A percentile compares a stretch with the other conserved stretches of the same genome.
phyloP scores from a whole-genome alignment of 2,888 invertebrate species.

The Tigriopus californicus region DNA sequence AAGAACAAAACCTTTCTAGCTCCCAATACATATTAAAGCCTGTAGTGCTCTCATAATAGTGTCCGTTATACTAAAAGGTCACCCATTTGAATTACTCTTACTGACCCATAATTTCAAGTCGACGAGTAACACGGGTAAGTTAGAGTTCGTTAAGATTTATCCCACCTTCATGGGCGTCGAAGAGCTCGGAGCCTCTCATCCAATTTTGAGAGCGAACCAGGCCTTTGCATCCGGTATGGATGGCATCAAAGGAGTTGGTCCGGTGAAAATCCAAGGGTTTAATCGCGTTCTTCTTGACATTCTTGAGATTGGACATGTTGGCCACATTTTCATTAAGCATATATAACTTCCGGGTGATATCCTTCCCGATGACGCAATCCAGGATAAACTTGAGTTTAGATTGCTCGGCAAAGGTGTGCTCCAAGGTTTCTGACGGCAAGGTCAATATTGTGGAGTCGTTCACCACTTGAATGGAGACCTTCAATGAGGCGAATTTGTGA shows the following conservation, averaged over 20 bases:
- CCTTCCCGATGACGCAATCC: background rate
- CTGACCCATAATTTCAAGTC: too few species aligned
- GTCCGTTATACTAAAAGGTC: too few species aligned
- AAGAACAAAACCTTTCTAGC: too few species aligned
- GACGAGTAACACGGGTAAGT: too few species aligned
- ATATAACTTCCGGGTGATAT: constrained; percentile 5
- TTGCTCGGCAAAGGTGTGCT: background rate
- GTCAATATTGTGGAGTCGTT: background rate
- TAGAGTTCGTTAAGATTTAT: too few species aligned
- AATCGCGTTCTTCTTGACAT: background rate
- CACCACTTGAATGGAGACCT: background rate
- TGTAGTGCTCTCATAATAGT: too few species aligned
- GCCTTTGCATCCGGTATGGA: constrained; percentile 12
- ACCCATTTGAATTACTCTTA: too few species aligned
- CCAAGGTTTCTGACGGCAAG: background rate
- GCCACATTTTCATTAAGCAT: background rate
- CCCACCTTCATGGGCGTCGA: background rate
- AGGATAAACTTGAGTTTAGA: background rate
- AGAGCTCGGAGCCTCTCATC: background rate
- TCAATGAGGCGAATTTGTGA: background rate
- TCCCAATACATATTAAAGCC: too few species aligned
- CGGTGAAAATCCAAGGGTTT: constrained; percentile 2
- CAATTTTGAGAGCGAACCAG: constrained; percentile 5
- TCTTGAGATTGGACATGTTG: background rate
- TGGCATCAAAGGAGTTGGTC: constrained; percentile 9